Conservation (phyloP, 1,140 invertebrate species). For the Diabrotica undecimpunctata region DNA sequence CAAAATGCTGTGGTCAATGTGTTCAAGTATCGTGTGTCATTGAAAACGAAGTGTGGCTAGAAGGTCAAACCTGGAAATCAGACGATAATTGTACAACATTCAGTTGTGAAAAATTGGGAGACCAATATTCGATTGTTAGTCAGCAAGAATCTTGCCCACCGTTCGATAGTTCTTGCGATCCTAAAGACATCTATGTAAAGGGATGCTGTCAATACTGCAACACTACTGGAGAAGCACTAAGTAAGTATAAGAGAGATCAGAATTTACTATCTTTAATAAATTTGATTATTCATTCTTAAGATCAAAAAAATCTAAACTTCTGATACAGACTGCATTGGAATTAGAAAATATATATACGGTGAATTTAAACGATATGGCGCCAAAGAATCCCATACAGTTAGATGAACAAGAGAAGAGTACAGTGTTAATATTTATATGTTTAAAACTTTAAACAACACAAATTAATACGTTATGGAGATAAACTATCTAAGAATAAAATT, state of each 20-base stretch:
- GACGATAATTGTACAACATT: conserved; percentile 65
- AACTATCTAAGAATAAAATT: too few relatives aligned
- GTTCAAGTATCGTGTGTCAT: conserved; percentile 61
- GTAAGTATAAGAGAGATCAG: conserved; percentile 42
- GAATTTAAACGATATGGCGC: too few relatives aligned
- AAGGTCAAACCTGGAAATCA: conserved; percentile 58
- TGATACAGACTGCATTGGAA: too few relatives aligned
- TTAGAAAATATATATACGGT: too few relatives aligned
- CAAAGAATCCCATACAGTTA: too few relatives aligned
- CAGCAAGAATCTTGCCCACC: conserved; percentile 58
- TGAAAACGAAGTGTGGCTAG: conserved; percentile 53
- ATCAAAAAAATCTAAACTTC: too few relatives aligned
- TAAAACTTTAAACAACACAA: too few relatives aligned
- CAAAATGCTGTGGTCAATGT: conserved; percentile 69
- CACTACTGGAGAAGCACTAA: conserved; percentile 47
- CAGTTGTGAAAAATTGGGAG: conserved; percentile 50
- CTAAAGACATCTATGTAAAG: conserved; percentile 53
- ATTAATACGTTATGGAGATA: too few relatives aligned
- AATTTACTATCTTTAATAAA: not conserved
- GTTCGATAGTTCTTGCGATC: conserved; percentile 54
- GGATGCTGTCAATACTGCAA: conserved; percentile 68
- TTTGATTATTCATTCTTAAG: not conserved
- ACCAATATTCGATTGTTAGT: conserved; percentile 54
- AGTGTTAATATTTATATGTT: too few relatives aligned
- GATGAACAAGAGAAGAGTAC: too few relatives aligned